Conservation (phyloP, 2,113 vertebrate species). For the Nesoenas mayeri region DNA sequence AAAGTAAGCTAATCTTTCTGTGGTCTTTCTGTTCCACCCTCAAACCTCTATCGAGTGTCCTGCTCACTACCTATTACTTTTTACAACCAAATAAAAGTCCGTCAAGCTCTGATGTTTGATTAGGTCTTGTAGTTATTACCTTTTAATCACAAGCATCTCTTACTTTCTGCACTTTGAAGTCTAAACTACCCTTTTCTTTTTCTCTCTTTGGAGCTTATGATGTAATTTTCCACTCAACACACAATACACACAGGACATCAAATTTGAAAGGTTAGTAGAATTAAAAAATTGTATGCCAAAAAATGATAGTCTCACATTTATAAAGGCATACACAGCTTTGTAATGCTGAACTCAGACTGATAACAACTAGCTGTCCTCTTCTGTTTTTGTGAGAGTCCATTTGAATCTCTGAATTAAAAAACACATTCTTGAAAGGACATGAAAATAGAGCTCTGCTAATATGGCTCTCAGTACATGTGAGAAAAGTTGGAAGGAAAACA, state of each 20-base stretch:
- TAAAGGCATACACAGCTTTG: background rate
- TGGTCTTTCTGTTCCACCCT: background rate
- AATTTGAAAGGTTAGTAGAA: background rate
- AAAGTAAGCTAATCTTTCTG: background rate
- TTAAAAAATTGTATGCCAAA: background rate
- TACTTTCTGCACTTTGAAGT: background rate
- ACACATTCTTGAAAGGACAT: background rate
- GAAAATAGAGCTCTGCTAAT: background rate
- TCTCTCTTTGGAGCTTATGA: background rate
- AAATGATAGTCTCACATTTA: background rate
- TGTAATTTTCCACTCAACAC: background rate
- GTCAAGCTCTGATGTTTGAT: background rate
- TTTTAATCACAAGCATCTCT: background rate
- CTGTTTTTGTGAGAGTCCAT: background rate
- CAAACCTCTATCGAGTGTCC: background rate
- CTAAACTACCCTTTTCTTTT: background rate
- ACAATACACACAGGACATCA: background rate
- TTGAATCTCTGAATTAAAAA: background rate
- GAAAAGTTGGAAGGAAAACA: slow-evolving; percentile 15
- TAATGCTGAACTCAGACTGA: background rate
- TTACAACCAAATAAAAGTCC: background rate
- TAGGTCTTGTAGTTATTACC: background rate
- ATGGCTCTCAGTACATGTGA: background rate
- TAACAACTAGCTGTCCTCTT: background rate
- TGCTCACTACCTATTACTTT: background rate